Percentiles rank a stretch among this genome's conserved stretches.
Conservation (phyloP, 2,113 vertebrate genomes). For the Marcusenius ussheri region DNA sequence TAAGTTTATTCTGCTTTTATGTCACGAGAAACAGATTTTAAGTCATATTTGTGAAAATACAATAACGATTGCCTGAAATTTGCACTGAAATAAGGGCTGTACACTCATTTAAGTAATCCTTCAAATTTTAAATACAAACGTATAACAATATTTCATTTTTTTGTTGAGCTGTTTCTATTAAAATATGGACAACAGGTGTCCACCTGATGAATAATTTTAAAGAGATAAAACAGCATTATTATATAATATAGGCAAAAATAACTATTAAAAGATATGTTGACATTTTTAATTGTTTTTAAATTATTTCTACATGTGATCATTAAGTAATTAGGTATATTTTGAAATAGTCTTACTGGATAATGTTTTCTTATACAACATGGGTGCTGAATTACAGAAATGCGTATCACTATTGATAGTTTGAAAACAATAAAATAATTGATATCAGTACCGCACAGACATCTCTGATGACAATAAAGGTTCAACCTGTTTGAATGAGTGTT, state of each 20-base stretch:
- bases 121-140: background rate
- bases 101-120: background rate
- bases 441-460: background rate
- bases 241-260: background rate
- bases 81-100: background rate
- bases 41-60: background rate
- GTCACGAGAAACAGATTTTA: background rate
- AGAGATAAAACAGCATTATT: background rate
- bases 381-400: background rate
- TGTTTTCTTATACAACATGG: background rate
- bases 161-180: background rate
- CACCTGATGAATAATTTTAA: background rate
- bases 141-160: background rate
- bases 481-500: background rate
- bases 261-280: background rate
- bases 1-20: background rate
- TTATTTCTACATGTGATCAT: background rate
- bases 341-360: background rate
- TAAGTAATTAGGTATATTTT: background rate
- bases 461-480: background rate
- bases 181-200: background rate
- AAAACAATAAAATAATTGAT: background rate
- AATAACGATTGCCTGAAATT: background rate
- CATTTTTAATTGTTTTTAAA: no score
- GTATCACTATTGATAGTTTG: background rate